A percentile compares a stretch with the other conserved stretches of the same genome.
Conservation (phyloP, 1,140 invertebrate genomes). For the Musca vetustissima region DNA sequence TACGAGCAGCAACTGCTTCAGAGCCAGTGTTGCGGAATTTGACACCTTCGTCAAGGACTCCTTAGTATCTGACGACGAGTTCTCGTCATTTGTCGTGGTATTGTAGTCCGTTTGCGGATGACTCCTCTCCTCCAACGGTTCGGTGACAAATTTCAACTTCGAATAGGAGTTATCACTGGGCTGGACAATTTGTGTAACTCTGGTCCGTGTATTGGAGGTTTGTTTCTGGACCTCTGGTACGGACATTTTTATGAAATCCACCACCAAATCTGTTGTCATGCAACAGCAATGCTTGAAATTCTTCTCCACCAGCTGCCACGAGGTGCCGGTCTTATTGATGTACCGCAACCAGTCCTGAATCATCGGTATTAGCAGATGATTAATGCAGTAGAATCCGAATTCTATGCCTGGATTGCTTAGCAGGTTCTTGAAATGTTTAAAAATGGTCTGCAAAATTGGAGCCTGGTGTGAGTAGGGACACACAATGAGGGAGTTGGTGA, state of each 20-base stretch:
- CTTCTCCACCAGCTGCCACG: conserved; percentile 74
- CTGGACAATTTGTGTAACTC: conserved; percentile 48
- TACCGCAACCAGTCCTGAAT: conserved; percentile 87
- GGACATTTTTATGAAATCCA: conserved; percentile 67
- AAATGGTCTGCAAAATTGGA: conserved; percentile 81
- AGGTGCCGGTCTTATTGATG: conserved; percentile 66
- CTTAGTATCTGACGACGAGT: conserved; percentile 35
- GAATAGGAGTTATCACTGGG: conserved; percentile 52
- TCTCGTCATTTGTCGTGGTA: conserved; percentile 51
- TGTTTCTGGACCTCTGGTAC: conserved; percentile 42
- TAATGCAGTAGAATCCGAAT: conserved; percentile 87
- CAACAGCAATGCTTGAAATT: conserved; percentile 94
- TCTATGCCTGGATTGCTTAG: conserved; percentile 76
- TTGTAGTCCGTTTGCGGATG: conserved; percentile 29
- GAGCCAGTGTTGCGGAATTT: conserved; percentile 70
- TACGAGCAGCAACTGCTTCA: conserved; percentile 85
- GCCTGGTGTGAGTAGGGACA: conserved; percentile 84
- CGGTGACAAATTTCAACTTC: conserved; percentile 50
- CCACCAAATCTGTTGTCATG: conserved; percentile 86
- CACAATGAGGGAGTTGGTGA: conserved; percentile 78
- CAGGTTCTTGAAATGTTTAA: conserved; percentile 77
- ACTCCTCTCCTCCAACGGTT: conserved; percentile 31
- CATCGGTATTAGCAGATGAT: conserved; percentile 84
- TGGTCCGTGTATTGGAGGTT: conserved; percentile 40
- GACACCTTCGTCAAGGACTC: conserved; percentile 53